Percentiles rank a stretch among this genome's conserved stretches.
phyloP scores from a whole-genome alignment of 2,113 vertebrate species.

The Crotalus tigris region DNA sequence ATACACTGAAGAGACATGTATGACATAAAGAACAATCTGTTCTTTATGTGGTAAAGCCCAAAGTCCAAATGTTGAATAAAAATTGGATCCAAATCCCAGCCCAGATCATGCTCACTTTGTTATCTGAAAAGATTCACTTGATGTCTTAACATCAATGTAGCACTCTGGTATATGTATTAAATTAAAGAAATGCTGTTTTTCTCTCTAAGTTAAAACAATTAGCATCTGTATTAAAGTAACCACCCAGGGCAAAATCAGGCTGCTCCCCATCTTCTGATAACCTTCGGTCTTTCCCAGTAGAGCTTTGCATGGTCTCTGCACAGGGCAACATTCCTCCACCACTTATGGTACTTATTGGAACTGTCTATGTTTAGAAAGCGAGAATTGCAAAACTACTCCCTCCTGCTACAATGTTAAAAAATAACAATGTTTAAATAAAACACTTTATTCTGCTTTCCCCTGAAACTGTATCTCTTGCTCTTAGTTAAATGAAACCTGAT shows the following conservation, averaged over 20 bases:
- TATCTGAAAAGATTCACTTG: neutral
- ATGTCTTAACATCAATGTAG: neutral
- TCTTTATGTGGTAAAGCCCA: neutral
- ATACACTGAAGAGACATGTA: neutral
- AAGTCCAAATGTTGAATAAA: neutral
- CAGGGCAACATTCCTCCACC: neutral
- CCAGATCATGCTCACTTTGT: neutral
- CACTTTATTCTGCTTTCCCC: slow-evolving; percentile 39
- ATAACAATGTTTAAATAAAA: slow-evolving; percentile 35
- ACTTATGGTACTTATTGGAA: neutral
- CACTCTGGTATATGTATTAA: neutral
- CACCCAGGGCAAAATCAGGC: neutral
- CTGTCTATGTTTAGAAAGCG: neutral
- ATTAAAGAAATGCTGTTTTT: neutral
- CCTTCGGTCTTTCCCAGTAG: neutral
- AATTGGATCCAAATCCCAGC: neutral
- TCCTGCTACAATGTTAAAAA: slow-evolving; percentile 19
- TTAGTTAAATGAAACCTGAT: slow-evolving; percentile 41
- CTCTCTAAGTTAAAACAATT: neutral
- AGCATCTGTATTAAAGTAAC: neutral
- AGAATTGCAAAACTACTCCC: neutral
- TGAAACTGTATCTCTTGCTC: slow-evolving; percentile 33
- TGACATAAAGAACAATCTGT: neutral
- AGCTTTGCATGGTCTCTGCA: neutral
- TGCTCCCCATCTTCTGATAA: neutral